A percentile compares a stretch with the other conserved stretches of the same genome.
These are phyloP conservation scores for Cephus pulcher DNA, from an alignment of 2,888 invertebrate genomes.

Conservation along the genomic window DNA sequence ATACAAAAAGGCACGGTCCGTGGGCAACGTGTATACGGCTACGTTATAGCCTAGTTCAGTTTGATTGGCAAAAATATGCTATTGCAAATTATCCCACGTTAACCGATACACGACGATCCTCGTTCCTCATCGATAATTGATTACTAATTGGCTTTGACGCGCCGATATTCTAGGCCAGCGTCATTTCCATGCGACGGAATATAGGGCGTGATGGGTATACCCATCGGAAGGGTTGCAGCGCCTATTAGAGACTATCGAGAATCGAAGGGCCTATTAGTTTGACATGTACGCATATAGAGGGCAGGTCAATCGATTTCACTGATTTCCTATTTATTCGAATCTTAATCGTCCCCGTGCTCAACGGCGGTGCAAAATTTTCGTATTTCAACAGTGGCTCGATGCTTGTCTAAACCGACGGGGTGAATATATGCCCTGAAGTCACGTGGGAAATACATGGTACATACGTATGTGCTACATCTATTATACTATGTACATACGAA, in stretches of 20 bases:
- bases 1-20: neutral
- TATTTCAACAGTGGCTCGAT: neutral
- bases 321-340: neutral
- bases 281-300: neutral
- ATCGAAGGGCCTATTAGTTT: neutral
- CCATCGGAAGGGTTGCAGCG: neutral
- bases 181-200: neutral
- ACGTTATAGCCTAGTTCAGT: neutral
- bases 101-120: neutral
- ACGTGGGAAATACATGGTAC: slow-evolving; percentile 38
- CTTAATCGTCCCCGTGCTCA: neutral
- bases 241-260: neutral
- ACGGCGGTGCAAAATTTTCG: neutral
- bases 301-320: no score
- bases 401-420: neutral
- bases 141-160: neutral
- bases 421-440: slow-evolving; percentile 13
- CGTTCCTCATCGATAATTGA: neutral
- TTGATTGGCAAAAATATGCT: neutral
- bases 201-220: neutral
- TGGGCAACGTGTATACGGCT: neutral
- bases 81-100: neutral
- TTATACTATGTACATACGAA: slow-evolving; percentile 16
- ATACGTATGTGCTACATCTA: slow-evolving; percentile 3
- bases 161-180: neutral